A percentile compares a stretch with the other conserved stretches of the same genome.
These are phyloP conservation scores for Noctua comes DNA, from an alignment of 2,888 invertebrate species.

Conservation along the genomic window DNA sequence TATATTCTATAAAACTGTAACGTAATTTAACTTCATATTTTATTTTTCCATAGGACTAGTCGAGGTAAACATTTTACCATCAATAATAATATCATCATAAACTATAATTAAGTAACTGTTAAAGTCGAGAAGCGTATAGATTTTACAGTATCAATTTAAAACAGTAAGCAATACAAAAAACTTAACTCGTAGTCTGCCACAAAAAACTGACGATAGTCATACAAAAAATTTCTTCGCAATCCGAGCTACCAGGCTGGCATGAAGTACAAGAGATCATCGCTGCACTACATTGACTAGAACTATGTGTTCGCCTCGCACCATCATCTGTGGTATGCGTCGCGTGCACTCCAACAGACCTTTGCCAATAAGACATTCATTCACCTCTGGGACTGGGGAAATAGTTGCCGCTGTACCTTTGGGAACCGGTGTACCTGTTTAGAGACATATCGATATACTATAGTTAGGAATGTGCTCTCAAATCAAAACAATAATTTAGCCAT, in stretches of 20 bases:
- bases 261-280: slow-evolving; percentile 67
- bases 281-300: slow-evolving; percentile 89
- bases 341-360: slow-evolving; percentile 92
- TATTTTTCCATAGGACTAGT: slow-evolving; percentile 11
- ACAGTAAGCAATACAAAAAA: slow-evolving; percentile 29
- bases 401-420: slow-evolving; percentile 82
- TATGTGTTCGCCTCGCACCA: slow-evolving; percentile 95
- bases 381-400: slow-evolving; percentile 88
- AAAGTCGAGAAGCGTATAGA: slow-evolving; percentile 4
- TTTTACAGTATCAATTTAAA: slow-evolving; percentile 30
- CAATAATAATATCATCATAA: slow-evolving; percentile 10
- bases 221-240: slow-evolving; percentile 43
- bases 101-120: neutral
- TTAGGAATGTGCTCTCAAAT: neutral
- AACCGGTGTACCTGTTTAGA: slow-evolving; percentile 79
- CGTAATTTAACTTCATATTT: neutral
- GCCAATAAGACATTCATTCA: slow-evolving; percentile 90
- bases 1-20: neutral
- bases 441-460: slow-evolving; percentile 11
- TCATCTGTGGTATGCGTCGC: slow-evolving; percentile 92
- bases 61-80: slow-evolving; percentile 1
- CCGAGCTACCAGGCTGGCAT: slow-evolving; percentile 60
- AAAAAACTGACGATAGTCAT: slow-evolving; percentile 21
- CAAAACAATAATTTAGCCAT: neutral
- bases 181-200: slow-evolving; percentile 13